Evolutionary conservation across 2,888 invertebrate species (phyloP).

Genomic region (Acheta domesticus): DNA sequence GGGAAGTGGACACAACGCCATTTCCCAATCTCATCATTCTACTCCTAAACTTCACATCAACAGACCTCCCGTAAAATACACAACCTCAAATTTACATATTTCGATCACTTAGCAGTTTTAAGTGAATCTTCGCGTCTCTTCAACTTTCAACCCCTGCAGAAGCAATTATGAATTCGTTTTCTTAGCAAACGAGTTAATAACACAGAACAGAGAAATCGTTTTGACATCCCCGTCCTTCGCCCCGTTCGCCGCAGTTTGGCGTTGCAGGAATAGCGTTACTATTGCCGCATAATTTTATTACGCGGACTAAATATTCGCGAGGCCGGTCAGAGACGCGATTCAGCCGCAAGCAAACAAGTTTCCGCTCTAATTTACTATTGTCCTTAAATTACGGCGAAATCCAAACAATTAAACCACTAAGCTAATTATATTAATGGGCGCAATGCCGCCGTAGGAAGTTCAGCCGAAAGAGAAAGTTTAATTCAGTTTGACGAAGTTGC

Average conservation of each 20-base stretch:
- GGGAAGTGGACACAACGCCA: too few species aligned
- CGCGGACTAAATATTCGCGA: background rate
- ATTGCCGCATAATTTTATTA: background rate
- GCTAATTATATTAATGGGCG: background rate
- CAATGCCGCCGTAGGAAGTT: background rate
- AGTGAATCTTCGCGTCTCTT: background rate
- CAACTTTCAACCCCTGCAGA: background rate
- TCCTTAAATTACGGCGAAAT: background rate
- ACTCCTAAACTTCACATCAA: too few species aligned
- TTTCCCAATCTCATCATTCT: too few species aligned
- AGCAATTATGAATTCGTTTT: background rate
- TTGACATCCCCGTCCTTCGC: background rate
- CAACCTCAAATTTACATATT: background rate
- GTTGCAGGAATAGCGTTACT: background rate
- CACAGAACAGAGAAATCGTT: background rate
- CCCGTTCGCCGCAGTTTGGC: background rate
- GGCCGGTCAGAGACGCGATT: background rate
- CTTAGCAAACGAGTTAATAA: background rate
- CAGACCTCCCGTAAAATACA: too few species aligned
- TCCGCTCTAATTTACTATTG: background rate
- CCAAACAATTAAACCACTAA: constrained; percentile 6
- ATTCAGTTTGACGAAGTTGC: background rate
- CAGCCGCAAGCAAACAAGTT: background rate
- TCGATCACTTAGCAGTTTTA: background rate
- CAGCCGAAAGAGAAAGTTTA: background rate